phyloP scores from a whole-genome alignment of 92 coral and sea anemone genomes.

The Galaxea fascicularis region DNA sequence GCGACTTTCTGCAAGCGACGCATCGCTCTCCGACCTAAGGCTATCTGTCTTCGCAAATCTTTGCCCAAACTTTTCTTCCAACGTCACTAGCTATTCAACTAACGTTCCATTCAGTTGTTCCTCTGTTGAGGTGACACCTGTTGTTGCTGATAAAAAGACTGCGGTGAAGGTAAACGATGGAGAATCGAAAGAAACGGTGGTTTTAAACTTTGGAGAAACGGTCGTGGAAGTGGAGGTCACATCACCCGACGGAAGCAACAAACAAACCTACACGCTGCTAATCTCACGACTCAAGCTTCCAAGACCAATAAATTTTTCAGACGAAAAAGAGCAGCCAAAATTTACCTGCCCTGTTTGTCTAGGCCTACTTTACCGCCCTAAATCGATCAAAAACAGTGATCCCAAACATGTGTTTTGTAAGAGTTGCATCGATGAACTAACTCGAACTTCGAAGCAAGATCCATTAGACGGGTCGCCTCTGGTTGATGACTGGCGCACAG shows the following conservation, averaged over 20 bases:
- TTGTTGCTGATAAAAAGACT: conserved; percentile 87
- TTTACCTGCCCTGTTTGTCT: conserved; percentile 91
- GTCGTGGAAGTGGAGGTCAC: conserved; percentile 83
- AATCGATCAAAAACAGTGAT: conserved; percentile 76
- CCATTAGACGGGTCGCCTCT: conserved; percentile 85
- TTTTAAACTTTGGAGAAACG: conserved; percentile 87
- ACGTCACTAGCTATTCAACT: conserved; percentile 60
- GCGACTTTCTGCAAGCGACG: conserved; percentile 92
- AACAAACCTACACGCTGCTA: conserved; percentile 63
- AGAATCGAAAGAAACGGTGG: conserved; percentile 68
- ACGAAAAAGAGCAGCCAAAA: conserved; percentile 45
- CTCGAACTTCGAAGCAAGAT: conserved; percentile 93
- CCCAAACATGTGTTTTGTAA: conserved; percentile 92
- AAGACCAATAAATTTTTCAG: conserved; percentile 67
- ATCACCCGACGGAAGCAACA: conserved; percentile 83
- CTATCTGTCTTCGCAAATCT: conserved; percentile 66
- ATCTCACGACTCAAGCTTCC: conserved; percentile 71
- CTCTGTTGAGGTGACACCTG: conserved; percentile 69
- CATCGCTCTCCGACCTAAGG: conserved; percentile 78
- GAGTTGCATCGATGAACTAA: conserved; percentile 87
- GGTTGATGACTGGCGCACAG: conserved; percentile 79
- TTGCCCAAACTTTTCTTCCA: conserved; percentile 77
- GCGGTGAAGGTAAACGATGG: conserved; percentile 74
- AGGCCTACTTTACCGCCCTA: conserved; percentile 83
- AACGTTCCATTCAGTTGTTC: conserved; percentile 68